Conservation (phyloP, 2,888 invertebrate species). For the Andricus curvator region DNA sequence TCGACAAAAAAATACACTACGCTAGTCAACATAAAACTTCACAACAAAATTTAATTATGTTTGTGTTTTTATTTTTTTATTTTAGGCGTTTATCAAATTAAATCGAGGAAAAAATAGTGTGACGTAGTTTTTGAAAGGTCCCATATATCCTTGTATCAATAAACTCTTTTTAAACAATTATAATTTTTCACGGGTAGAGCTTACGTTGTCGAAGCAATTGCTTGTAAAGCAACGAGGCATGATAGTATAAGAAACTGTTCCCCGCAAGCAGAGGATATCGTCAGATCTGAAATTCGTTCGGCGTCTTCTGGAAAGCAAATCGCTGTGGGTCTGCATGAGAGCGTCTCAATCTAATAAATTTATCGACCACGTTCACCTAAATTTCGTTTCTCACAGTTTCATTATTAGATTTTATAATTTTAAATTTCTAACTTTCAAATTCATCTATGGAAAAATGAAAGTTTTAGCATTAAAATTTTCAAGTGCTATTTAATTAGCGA, state of each 20-base stretch:
- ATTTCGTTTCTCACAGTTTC: not conserved
- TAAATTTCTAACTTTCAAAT: too few relatives aligned
- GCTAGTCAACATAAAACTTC: too few relatives aligned
- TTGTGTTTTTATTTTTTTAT: too few relatives aligned
- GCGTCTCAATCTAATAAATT: constrained; percentile 67
- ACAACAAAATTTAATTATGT: too few relatives aligned
- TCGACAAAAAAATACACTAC: too few relatives aligned
- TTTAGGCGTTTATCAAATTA: too few relatives aligned
- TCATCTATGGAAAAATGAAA: too few relatives aligned
- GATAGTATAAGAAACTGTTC: constrained; percentile 16
- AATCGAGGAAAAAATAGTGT: too few relatives aligned
- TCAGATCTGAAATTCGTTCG: constrained; percentile 25
- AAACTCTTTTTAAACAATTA: constrained; percentile 3
- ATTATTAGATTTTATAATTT: not conserved
- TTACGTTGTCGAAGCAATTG: constrained; percentile 31
- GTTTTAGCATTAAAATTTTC: too few relatives aligned
- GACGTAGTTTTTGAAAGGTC: too few relatives aligned
- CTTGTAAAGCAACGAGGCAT: constrained; percentile 37
- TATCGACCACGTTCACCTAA: constrained; percentile 51
- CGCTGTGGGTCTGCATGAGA: constrained; percentile 56
- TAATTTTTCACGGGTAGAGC: constrained; percentile 1
- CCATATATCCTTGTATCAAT: constrained; percentile 8
- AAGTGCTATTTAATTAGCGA: too few relatives aligned
- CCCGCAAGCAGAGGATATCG: not conserved
- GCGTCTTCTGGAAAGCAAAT: constrained; percentile 34